phyloP scores from a whole-genome alignment of 1,140 invertebrate genomes.

The Stegodyphus mimosarum region DNA sequence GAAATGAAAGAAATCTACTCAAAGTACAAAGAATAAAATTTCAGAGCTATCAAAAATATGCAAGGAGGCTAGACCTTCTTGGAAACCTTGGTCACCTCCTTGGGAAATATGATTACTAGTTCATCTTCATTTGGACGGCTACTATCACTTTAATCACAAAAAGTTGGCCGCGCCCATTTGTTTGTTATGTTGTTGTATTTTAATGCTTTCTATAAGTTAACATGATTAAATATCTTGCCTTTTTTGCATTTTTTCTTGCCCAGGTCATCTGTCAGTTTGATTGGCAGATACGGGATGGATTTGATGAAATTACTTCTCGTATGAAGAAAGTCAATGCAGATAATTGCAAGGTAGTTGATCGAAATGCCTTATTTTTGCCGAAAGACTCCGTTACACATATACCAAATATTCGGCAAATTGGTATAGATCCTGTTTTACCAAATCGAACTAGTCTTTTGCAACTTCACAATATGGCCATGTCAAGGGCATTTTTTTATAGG shows the following conservation, averaged over 20 bases:
- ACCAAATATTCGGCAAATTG: conserved; percentile 94
- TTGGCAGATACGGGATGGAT: conserved; percentile 87
- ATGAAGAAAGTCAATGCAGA: conserved; percentile 82
- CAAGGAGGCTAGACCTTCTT: too few relatives aligned
- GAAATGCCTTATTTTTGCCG: conserved; percentile 86
- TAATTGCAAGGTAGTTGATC: conserved; percentile 89
- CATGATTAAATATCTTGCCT: conserved; percentile 6
- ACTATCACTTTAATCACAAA: too few relatives aligned
- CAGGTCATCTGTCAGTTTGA: conserved; percentile 79
- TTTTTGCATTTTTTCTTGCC: conserved; percentile 38
- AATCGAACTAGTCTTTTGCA: conserved; percentile 93
- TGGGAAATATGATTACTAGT: too few relatives aligned
- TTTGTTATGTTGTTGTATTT: conserved; percentile 30
- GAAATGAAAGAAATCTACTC: too few relatives aligned
- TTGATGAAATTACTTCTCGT: conserved; percentile 85
- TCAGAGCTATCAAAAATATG: too few relatives aligned
- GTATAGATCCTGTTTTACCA: conserved; percentile 93
- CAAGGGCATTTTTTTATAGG: conserved; percentile 90
- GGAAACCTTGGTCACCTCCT: too few relatives aligned
- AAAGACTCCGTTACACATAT: conserved; percentile 87
- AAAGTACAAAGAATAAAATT: too few relatives aligned
- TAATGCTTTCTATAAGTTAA: not conserved
- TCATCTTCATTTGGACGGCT: too few relatives aligned
- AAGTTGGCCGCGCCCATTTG: conserved; percentile 44
- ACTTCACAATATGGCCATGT: conserved; percentile 95